Conservation (phyloP, 1,140 invertebrate genomes). For the Ips typographus region DNA sequence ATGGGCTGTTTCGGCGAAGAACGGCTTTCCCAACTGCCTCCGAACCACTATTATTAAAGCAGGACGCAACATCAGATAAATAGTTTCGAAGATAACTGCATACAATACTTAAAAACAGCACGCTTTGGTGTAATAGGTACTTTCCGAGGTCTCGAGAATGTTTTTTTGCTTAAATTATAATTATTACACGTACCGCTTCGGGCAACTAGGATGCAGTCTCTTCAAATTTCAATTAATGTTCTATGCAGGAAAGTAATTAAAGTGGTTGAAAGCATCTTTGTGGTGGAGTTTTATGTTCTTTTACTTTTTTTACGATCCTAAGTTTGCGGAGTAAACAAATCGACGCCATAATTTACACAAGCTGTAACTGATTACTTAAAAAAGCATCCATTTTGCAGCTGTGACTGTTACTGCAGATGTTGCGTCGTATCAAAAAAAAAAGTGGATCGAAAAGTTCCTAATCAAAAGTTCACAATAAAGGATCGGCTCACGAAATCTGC, state of each 20-base stretch:
- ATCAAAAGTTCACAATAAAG: no score
- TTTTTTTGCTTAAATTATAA: slow-evolving; percentile 7
- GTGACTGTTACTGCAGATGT: no score
- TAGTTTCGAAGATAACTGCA: slow-evolving; percentile 27
- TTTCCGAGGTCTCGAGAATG: slow-evolving; percentile 16
- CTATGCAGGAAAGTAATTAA: slow-evolving; percentile 6
- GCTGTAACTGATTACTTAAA: no score
- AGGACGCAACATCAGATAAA: slow-evolving; percentile 36
- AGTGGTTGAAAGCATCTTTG: neutral
- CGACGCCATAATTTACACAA: no score
- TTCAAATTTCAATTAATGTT: slow-evolving; percentile 11
- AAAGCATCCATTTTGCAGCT: no score
- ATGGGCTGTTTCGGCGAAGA: slow-evolving; percentile 28
- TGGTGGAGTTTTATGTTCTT: no score
- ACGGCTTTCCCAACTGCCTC: slow-evolving; percentile 32
- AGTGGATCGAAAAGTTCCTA: no score
- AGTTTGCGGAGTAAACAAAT: no score
- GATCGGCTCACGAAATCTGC: no score
- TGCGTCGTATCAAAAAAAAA: no score
- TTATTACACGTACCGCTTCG: neutral
- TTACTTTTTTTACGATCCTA: no score
- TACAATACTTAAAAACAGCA: slow-evolving; percentile 29
- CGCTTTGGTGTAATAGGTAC: slow-evolving; percentile 30
- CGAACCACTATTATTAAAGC: slow-evolving; percentile 33
- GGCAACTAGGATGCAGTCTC: neutral